Evolutionary conservation across 2,113 vertebrate species (phyloP).

Genomic region (Cranoglanis bouderius): DNA sequence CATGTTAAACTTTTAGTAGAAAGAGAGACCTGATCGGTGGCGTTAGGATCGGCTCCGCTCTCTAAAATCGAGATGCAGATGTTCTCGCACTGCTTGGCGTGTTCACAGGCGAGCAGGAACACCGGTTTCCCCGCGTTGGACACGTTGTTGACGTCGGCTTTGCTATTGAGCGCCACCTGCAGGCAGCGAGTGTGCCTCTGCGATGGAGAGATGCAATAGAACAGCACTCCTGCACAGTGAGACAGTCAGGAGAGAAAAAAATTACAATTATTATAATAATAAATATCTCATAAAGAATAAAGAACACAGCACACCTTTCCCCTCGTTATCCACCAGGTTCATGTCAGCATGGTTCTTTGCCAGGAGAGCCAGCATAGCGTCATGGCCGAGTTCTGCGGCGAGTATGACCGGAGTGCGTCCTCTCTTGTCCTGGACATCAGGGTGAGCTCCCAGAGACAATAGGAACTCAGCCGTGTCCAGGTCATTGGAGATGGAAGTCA

Average conservation of each 20-base stretch:
- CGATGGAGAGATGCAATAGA: constrained; percentile 81
- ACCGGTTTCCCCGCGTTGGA: constrained; percentile 71
- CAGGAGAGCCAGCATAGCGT: constrained; percentile 74
- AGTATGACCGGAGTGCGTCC: constrained; percentile 80
- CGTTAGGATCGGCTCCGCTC: constrained; percentile 78
- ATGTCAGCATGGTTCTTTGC: constrained; percentile 75
- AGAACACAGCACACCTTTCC: constrained; percentile 72
- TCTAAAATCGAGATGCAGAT: constrained; percentile 78
- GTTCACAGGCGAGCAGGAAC: constrained; percentile 78
- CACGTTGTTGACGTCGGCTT: constrained; percentile 79
- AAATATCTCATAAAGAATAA: background rate
- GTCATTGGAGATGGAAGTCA: constrained; percentile 78
- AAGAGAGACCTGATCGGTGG: constrained; percentile 62
- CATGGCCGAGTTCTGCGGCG: constrained; percentile 78
- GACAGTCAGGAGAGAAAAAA: background rate
- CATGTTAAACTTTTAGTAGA: background rate
- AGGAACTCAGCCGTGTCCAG: constrained; percentile 81
- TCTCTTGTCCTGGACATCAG: constrained; percentile 79
- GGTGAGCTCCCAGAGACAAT: constrained; percentile 77
- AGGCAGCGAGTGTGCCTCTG: constrained; percentile 74
- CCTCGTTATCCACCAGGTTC: constrained; percentile 76
- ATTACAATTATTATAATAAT: background rate
- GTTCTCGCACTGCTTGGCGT: constrained; percentile 70
- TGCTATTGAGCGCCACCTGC: constrained; percentile 72
- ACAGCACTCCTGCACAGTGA: constrained; percentile 75